Evolutionary conservation across 1,140 invertebrate genomes (phyloP), one percentile per base, ranked within the genome.

Genomic region (Tachypleus tridentatus): DNA sequence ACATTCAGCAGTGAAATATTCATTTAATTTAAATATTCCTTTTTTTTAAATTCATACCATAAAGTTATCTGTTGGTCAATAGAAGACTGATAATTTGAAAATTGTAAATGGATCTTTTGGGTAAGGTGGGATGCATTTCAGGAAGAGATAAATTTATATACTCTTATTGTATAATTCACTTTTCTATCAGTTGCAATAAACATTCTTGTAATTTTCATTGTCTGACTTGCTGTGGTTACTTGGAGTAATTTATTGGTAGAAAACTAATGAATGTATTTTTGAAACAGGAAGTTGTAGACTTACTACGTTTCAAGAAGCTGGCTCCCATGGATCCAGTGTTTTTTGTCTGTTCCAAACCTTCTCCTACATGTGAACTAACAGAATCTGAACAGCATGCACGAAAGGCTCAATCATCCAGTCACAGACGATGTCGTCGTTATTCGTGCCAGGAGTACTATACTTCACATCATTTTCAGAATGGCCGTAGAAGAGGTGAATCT

Each of bases 241-340:
- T 58, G 64, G 49, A 60, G 10, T 64, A 52, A 9, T 47, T 5
- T 52, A 54, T 56, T 54, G 29, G 49, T 29, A 9, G 62, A 52
- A 60, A 60, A n/a, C 50, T 8, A 60, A 29, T 4, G 51, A 49
- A 59, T 58, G 57, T 7, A 61, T 70, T 60, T 69, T 71, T 69
- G 49, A 73, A 75, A 11, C 71, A 82, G 79, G 82, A 86, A 73
- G 76, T 84, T 11, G 73, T 80, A 66, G 81, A 84, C 67, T 77
- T 87, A 49, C 77, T 76, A 64, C 79, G 83, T 66, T 73, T 86
- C 8, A 82, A 81, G 6, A 67, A 61, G 10, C 64, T 61, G 5
- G 58, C 50, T 54, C 69, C 70, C 7, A 70, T 63, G n/a, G 9
- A 64, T 7, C 66, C 70, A 8, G 60, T 71, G 11, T 68, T 71